Percentiles rank a stretch among this genome's conserved stretches.
Conservation (phyloP, 2,113 vertebrate species). For the Dipodomys spectabilis region DNA sequence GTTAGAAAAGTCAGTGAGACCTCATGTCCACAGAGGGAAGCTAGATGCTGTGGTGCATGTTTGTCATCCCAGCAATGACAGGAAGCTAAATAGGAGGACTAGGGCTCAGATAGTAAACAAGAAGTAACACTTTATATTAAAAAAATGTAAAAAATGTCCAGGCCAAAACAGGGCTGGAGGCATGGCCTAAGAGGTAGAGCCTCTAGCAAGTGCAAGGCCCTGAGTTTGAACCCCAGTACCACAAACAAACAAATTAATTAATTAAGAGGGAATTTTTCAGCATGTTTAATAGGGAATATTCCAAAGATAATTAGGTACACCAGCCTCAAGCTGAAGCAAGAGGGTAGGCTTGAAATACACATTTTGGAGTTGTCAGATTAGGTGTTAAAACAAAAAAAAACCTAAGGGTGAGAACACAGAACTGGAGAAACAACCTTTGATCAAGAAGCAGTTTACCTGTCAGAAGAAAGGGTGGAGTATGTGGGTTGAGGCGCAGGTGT, state of each 20-base stretch:
- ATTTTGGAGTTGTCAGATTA: background rate
- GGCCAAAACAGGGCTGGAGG: background rate
- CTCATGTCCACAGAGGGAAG: too few species aligned
- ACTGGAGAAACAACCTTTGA: background rate
- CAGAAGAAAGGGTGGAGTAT: background rate
- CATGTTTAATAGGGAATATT: too few species aligned
- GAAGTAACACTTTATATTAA: too few species aligned
- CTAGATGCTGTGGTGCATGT: too few species aligned
- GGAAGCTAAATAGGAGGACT: too few species aligned
- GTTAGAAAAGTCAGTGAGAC: too few species aligned
- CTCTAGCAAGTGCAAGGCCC: background rate
- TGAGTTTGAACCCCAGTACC: too few species aligned
- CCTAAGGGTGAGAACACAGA: too few species aligned
- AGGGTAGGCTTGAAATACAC: background rate
- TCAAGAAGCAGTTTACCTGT: background rate
- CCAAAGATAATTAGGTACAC: background rate
- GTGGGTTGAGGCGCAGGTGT: background rate
- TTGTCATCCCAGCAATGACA: too few species aligned
- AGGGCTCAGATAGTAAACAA: background rate
- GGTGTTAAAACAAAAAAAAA: background rate
- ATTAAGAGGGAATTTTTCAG: too few species aligned
- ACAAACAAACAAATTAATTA: too few species aligned
- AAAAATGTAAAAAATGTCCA: background rate
- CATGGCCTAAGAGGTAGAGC: too few species aligned
- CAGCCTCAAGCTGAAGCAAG: background rate